Base-by-base conservation (phyloP, 2,888 invertebrate genomes). In the Eupithecia tripunctaria region DNA sequence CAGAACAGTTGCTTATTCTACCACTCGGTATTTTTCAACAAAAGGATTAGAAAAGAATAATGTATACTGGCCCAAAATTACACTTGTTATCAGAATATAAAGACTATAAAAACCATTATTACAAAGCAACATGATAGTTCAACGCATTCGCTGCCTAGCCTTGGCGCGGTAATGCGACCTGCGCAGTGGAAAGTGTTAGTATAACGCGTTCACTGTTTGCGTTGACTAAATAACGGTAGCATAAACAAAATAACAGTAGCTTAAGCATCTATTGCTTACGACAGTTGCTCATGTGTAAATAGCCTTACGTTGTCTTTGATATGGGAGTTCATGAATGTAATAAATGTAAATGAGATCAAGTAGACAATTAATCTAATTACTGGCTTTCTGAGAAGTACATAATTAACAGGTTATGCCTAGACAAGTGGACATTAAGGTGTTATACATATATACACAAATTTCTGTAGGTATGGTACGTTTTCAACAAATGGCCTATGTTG, bases 301-400 rank as follows among this genome's bases (percentile, higher is more conserved):
- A 14, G 56, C 56, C 5, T 56, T 14, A 56, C 25, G 47, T 21
- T n/a, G 47, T 21, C 21, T 21, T 56, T 51, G 25, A 27, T 6
- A 65, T n/a, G 62, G 56, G 51, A 63, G 36, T 63, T 51, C 32
- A 63, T 36, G 38, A 64, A 63, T 63, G n/a, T 63, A 21, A 60
- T 66, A 29, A 27, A 51, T 68, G 60, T 10, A 29, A 72, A 69
- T 66, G 63, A 73, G 70, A 73, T 70, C 41, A 59, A 73, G 67
- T 38, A 38, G 64, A 38, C 29, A 59, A 47, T 62, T 63, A 32
- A 69, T 69, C 56, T 64, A 64, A 64, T 64, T 41, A 15, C 6
- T 7, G n/a, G n/a, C 36, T 36, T 56, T 56, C 25, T 56, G 51
- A 51, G 51, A 56, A 56, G 62, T 29, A 18, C 8, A 2, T 59